Evolutionary conservation across 2,797 vertebrate genomes (phyloP), one percentile per base, ranked within the genome.

Genomic region (Acanthurus lineatus): DNA sequence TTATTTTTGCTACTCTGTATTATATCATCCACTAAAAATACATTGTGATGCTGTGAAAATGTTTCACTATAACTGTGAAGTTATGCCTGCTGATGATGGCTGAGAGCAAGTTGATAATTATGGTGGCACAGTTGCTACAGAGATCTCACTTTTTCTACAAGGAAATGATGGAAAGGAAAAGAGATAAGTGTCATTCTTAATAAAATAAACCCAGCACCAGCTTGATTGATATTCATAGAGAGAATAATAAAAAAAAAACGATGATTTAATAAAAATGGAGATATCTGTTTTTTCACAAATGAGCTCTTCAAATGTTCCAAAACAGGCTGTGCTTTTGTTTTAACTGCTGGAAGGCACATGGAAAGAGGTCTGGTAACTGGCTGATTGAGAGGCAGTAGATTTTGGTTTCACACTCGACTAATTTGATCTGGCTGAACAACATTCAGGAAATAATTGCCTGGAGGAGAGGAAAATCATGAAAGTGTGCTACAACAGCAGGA

Each of bases 61-160:
- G 58, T 70, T 32, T 65, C 47, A 56, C 71, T 40, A 3, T 25
- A 67, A 69, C 32, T 54, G 83, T 73, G 63, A 79, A 79, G 62
- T 57, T 83, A 20, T 35, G 42, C 14, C 28, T 48, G 62, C 64
- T 73, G 65, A 74, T 54, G 57, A 78, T 45, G 59, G 53, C 65
- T 73, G 63, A 74, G 49, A 74, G 47, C 58, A 54, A 38, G 53
- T 11, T 68, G 63, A 63, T 85, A 82, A 85, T 76, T 65, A 78
- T 28, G 4, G 58, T 17, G 22, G 72, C 6, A 56, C 38, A 67
- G 61, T 57, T 54, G 49, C 32, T 10, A 66, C 69, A 69, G 53
- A 69, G 38, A 52, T 58, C 15, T 62, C 63, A 67, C 68, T 69
- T 54, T 38, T 68, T 52, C 35, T 76, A 58, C 53, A 67, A 44